A percentile compares a stretch with the other conserved stretches of the same genome.
phyloP scores from a whole-genome alignment of 2,888 invertebrate genomes.

The Scrobipalpa atriplicella region DNA sequence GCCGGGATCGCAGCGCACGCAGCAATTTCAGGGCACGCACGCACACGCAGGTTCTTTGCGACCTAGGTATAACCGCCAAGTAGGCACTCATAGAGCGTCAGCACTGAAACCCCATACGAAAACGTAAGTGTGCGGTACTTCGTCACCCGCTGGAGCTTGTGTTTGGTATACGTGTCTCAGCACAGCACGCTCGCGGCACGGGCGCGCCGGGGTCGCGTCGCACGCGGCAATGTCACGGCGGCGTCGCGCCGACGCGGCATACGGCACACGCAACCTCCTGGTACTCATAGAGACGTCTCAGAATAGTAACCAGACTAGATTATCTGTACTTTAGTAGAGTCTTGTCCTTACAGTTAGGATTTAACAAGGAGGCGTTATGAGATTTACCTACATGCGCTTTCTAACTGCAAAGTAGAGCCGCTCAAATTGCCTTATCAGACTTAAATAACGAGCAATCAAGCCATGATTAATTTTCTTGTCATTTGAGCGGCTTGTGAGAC shows the following conservation, averaged over 20 bases:
- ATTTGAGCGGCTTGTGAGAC: not conserved
- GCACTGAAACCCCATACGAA: not conserved
- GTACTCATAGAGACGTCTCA: slow-evolving; percentile 10
- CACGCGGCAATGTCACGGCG: slow-evolving; percentile 34
- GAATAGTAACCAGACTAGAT: slow-evolving; percentile 2
- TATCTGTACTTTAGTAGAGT: slow-evolving; percentile 10
- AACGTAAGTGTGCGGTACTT: no score
- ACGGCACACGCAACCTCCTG: not conserved
- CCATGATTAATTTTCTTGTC: slow-evolving; percentile 11
- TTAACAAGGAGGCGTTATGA: slow-evolving; percentile 11
- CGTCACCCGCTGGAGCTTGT: slow-evolving; percentile 23
- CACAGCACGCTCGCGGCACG: slow-evolving; percentile 36
- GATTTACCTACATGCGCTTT: slow-evolving; percentile 19
- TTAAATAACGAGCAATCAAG: not conserved
- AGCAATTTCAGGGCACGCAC: slow-evolving; percentile 32
- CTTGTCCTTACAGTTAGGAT: slow-evolving; percentile 7
- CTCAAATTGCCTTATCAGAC: slow-evolving; percentile 10
- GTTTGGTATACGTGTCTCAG: slow-evolving; percentile 33
- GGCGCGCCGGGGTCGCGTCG: slow-evolving; percentile 34
- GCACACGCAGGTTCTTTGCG: no score
- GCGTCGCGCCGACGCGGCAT: not conserved
- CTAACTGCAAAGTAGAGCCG: slow-evolving; percentile 17
- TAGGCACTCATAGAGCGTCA: no score
- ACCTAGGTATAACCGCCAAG: no score
- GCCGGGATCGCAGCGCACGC: slow-evolving; percentile 35